Conservation (phyloP, 2,888 invertebrate species). For the Fragum whitleyi region DNA sequence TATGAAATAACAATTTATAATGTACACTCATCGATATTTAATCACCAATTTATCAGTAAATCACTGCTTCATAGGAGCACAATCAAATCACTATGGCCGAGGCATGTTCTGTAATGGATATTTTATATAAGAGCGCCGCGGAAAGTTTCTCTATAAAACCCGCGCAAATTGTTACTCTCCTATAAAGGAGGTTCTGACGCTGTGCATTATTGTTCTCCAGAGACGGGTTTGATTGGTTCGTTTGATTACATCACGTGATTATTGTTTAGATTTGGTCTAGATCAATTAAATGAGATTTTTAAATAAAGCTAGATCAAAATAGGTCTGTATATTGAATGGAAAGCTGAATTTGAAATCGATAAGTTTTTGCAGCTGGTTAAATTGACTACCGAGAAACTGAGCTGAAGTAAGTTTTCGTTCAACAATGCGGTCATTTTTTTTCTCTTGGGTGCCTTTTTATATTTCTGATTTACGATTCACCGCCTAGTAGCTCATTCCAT, state of each 20-base stretch:
- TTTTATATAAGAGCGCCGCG: neutral
- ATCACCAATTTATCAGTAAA: neutral
- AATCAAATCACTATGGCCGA: conserved; percentile 1
- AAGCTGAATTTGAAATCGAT: no score
- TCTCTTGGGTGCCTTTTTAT: no score
- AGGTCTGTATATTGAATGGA: no score
- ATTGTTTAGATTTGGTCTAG: neutral
- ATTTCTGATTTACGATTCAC: no score
- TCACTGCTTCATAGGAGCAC: neutral
- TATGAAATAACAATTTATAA: conserved; percentile 1
- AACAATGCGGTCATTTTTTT: no score
- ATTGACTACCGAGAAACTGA: no score
- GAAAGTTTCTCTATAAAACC: conserved; percentile 1
- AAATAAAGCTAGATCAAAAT: neutral
- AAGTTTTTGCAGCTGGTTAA: no score
- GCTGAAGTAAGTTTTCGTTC: no score
- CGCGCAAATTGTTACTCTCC: conserved; percentile 4
- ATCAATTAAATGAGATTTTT: conserved; percentile 1
- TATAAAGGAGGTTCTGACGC: neutral
- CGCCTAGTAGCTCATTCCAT: no score
- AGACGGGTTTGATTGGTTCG: neutral
- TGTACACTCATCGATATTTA: neutral
- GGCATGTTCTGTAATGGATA: neutral
- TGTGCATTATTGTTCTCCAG: neutral
- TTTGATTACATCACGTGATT: conserved; percentile 4